Conservation (phyloP, 2,797 vertebrate genomes). For the Premnoplex brunnescens region DNA sequence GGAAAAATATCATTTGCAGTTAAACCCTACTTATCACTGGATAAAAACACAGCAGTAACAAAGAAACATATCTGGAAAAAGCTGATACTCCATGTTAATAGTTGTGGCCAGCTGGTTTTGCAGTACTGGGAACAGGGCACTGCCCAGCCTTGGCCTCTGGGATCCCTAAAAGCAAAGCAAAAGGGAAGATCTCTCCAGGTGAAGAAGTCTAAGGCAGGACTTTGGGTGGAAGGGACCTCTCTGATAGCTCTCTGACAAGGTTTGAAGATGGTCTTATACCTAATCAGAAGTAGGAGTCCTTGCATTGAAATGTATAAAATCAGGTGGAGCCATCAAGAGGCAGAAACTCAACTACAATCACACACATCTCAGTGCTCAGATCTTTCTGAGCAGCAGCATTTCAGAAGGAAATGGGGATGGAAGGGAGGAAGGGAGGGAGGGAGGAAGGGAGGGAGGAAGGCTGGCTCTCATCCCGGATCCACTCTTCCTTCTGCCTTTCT, state of each 20-base stretch:
- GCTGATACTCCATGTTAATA: background rate
- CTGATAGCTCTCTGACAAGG: rapidly evolving
- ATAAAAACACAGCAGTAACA: background rate
- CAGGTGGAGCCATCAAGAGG: background rate
- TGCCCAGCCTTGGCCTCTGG: background rate
- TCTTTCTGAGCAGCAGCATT: background rate
- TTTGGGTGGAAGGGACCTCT: background rate
- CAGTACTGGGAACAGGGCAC: background rate
- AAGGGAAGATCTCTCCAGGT: background rate
- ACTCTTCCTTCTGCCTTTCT: too few relatives aligned
- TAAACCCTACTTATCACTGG: background rate
- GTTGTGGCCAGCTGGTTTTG: background rate
- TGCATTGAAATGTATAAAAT: background rate
- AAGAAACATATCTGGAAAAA: background rate
- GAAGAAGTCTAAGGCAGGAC: background rate
- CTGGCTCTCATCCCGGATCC: rapidly evolving
- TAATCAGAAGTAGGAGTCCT: background rate
- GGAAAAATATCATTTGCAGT: background rate
- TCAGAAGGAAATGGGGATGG: background rate
- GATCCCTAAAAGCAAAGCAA: background rate
- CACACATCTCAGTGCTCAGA: background rate
- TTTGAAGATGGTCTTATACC: background rate
- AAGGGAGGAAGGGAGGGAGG: background rate
- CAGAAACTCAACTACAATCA: background rate
- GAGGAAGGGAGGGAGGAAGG: background rate